Base-by-base conservation (phyloP, 2,113 vertebrate species). In the Tenrec ecaudatus region DNA sequence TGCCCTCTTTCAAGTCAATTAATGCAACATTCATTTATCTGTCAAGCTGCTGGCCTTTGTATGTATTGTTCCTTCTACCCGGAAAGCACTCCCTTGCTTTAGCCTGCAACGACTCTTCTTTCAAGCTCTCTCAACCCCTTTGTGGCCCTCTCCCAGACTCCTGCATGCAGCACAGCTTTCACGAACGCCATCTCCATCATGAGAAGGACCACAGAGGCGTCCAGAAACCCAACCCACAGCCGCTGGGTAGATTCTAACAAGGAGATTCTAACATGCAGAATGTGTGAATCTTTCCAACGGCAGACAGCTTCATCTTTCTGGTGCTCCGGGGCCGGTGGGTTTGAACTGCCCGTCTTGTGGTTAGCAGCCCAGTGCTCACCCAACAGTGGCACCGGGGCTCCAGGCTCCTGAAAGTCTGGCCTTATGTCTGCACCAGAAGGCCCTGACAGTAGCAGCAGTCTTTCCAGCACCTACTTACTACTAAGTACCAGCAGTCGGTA, bases 101-200 rank as follows among this genome's bases (percentile, higher is more conserved):
- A 64, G 9, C 57, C 84, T 80, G 89, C 43, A 66, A 83, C 60
- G 58, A 82, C 2, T 62, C 17, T 53, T 64, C 85, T 85, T 89
- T 85, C 40, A 66, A 92, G 31, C 15, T 83, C 60, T 62, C 73
- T 94, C 58, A 89, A 94, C 88, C 53, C 17, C 11, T 75, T 60
- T 85, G 20, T 58, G 60, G 38, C 38, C 23, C 38, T 62, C 58
- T 93, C 20, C 25, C 47, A 66, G n/a, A 91, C 27, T 14, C 47
- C 22, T 76, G 58, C 12, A 58, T 82, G 76, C 33, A 91, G 29
- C 38, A 53, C 47, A 53, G 9, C 47, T 53, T 53, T 53, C 47
- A 53, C 47, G 9, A 53, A 10, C 47, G 12, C 47, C 47, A 53
- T 53, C 47, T 14, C 6, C 47, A 53, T 53, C 12, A 53, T 10